phyloP scores from a whole-genome alignment of 2,888 invertebrate genomes.

The Spilosoma lubricipeda region DNA sequence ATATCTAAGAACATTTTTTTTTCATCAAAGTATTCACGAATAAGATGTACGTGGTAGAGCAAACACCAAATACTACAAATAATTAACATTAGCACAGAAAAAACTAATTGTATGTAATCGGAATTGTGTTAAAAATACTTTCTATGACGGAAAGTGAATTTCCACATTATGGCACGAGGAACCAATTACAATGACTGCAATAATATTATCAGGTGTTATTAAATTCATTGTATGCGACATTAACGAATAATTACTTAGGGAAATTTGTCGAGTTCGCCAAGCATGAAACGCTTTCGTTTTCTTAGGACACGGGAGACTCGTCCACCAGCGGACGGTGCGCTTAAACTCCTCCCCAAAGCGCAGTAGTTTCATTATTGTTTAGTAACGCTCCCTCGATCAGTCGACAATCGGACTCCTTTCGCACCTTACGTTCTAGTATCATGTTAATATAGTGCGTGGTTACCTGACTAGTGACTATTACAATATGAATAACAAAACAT shows the following conservation, averaged over 20 bases:
- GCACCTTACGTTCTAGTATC: conserved; percentile 71
- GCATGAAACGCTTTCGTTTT: conserved; percentile 84
- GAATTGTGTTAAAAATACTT: conserved; percentile 33
- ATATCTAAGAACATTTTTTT: not conserved
- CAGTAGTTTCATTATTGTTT: conserved; percentile 54
- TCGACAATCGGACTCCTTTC: conserved; percentile 72
- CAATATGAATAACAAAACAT: conserved; percentile 71
- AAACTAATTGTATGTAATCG: conserved; percentile 15
- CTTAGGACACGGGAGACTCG: conserved; percentile 69
- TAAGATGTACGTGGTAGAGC: not conserved
- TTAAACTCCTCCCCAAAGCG: conserved; percentile 53
- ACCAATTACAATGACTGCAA: conserved; percentile 59
- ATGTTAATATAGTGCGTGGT: conserved; percentile 71
- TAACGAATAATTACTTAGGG: conserved; percentile 77
- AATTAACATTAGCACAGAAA: not conserved
- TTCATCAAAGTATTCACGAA: not conserved
- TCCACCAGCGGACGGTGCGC: conserved; percentile 54
- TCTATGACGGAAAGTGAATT: conserved; percentile 68
- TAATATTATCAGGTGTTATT: conserved; percentile 65
- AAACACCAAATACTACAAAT: not conserved
- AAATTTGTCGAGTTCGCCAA: conserved; percentile 74
- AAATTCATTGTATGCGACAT: conserved; percentile 68
- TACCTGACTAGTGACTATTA: conserved; percentile 58
- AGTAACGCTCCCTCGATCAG: conserved; percentile 63
- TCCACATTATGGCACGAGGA: conserved; percentile 61